Evolutionary conservation across 2,888 invertebrate genomes (phyloP).

Genomic region (Lycaena phlaeas): DNA sequence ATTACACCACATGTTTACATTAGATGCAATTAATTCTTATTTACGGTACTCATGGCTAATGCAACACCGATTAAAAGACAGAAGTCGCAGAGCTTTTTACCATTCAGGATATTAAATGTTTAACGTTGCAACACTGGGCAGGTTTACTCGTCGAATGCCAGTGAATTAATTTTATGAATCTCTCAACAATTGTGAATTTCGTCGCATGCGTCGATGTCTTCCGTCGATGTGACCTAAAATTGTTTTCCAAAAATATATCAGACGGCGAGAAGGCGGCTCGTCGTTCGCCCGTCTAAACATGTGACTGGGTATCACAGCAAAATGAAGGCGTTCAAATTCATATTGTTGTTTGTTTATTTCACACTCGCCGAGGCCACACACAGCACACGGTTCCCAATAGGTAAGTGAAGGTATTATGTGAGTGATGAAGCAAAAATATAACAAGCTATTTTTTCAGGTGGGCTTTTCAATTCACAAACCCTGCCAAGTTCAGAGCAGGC

Average conservation of each 20-base stretch:
- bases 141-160: background rate
- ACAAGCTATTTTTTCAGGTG: conserved; percentile 43
- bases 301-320: conserved; percentile 17
- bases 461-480: conserved; percentile 55
- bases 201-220: conserved; percentile 25
- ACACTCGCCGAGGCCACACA: conserved; percentile 21
- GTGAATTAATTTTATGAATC: conserved; percentile 15
- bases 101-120: background rate
- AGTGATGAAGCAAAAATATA: conserved; percentile 1
- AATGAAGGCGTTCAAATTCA: conserved; percentile 26
- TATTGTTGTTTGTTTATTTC: conserved; percentile 25
- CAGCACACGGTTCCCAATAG: conserved; percentile 41
- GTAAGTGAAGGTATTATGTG: conserved; percentile 31
- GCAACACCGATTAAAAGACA: too few species aligned
- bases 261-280: conserved; percentile 42
- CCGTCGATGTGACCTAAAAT: conserved; percentile 57
- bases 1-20: conserved; percentile 1
- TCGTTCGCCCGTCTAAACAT: conserved; percentile 35
- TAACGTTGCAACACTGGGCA: background rate
- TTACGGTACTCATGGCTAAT: background rate
- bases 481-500: conserved; percentile 32
- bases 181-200: conserved; percentile 21
- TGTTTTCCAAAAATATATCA: conserved; percentile 67
- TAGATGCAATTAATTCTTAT: background rate
- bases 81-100: too few species aligned